Conservation (phyloP, 2,888 invertebrate genomes). For the Leucophora obtusa region DNA sequence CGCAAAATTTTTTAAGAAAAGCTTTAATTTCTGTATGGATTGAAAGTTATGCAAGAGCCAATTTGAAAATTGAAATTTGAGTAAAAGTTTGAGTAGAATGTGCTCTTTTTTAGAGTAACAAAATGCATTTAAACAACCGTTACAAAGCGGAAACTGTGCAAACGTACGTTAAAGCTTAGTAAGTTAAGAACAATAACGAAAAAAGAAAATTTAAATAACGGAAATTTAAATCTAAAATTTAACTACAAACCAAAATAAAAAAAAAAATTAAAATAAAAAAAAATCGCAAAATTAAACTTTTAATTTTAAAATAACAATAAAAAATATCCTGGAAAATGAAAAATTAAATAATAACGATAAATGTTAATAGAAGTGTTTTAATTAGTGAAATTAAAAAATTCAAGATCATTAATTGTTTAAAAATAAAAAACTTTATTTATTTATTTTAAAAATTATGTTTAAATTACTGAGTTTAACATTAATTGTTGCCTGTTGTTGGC, state of each 20-base stretch:
- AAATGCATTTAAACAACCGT: slow-evolving; percentile 70
- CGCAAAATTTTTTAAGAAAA: slow-evolving; percentile 6
- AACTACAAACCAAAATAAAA: background rate
- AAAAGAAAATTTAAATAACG: slow-evolving; percentile 47
- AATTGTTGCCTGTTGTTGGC: slow-evolving; percentile 6
- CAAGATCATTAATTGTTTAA: background rate
- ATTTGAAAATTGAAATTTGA: slow-evolving; percentile 40
- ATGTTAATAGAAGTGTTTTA: slow-evolving; percentile 4
- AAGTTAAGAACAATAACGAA: slow-evolving; percentile 49
- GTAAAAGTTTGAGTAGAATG: slow-evolving; percentile 18
- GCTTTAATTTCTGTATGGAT: background rate
- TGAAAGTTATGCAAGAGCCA: slow-evolving; percentile 49
- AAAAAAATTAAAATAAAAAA: slow-evolving; percentile 18
- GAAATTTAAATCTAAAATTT: slow-evolving; percentile 20
- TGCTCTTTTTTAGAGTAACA: slow-evolving; percentile 11
- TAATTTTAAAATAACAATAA: slow-evolving; percentile 19
- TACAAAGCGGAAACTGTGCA: slow-evolving; percentile 61
- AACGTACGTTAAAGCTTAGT: slow-evolving; percentile 52
- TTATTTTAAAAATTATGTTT: slow-evolving; percentile 35
- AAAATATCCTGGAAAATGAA: slow-evolving; percentile 14
- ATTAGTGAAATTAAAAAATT: background rate
- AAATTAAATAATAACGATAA: slow-evolving; percentile 12
- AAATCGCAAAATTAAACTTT: slow-evolving; percentile 46
- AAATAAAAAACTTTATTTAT: background rate
- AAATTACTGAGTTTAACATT: background rate